Conservation (phyloP, 2,113 vertebrate genomes). For the Istiophorus platypterus region DNA sequence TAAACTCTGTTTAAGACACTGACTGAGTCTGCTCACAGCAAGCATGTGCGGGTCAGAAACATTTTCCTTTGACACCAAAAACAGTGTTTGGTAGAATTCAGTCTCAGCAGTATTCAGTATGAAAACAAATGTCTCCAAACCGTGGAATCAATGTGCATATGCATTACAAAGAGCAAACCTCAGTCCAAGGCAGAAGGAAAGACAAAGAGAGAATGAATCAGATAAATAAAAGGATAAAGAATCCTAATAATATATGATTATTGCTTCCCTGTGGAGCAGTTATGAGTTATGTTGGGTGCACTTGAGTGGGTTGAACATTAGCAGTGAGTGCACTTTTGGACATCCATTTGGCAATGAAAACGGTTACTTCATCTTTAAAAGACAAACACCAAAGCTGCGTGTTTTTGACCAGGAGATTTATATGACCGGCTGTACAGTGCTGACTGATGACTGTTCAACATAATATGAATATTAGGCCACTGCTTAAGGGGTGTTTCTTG, state of each 20-base stretch:
- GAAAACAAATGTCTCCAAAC: slow-evolving; percentile 45
- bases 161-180: slow-evolving; percentile 13
- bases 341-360: slow-evolving; percentile 45
- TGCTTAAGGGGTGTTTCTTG: slow-evolving; percentile 34
- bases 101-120: slow-evolving; percentile 58
- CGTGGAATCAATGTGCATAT: slow-evolving; percentile 17
- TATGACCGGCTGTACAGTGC: neutral
- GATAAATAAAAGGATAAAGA: slow-evolving; percentile 34
- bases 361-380: slow-evolving; percentile 41
- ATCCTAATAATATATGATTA: slow-evolving; percentile 62
- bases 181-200: slow-evolving; percentile 49
- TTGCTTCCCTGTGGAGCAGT: slow-evolving; percentile 52
- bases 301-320: slow-evolving; percentile 50
- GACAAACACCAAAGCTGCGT: slow-evolving; percentile 36
- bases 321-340: slow-evolving; percentile 56
- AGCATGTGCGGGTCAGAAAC: slow-evolving; percentile 43
- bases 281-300: slow-evolving; percentile 45
- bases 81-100: slow-evolving; percentile 16
- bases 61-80: slow-evolving; percentile 51
- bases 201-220: slow-evolving; percentile 1
- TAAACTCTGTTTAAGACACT: slow-evolving; percentile 65
- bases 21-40: slow-evolving; percentile 61
- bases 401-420: slow-evolving; percentile 23
- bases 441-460: slow-evolving; percentile 14
- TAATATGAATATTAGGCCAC: neutral